Conservation (phyloP, 2,113 vertebrate genomes). For the Protomyctophum bolini region DNA sequence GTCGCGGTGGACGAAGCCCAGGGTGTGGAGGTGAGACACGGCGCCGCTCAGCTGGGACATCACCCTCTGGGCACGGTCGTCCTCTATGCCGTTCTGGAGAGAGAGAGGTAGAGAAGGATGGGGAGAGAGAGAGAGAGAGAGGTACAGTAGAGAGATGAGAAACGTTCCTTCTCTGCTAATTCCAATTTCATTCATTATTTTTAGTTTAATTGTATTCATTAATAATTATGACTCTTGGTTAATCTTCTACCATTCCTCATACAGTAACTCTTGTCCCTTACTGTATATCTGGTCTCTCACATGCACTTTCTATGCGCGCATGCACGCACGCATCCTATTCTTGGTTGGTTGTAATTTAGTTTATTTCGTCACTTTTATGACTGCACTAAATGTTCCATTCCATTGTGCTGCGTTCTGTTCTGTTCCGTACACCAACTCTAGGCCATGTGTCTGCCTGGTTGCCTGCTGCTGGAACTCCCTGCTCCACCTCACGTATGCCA, state of each 20-base stretch:
- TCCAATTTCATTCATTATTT: too few species aligned
- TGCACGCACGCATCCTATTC: too few species aligned
- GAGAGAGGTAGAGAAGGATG: slow-evolving; percentile 20
- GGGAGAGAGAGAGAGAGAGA: neutral
- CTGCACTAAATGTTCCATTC: neutral
- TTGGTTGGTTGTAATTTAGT: too few species aligned
- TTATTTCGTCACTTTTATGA: too few species aligned
- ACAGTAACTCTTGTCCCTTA: too few species aligned
- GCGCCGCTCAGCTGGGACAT: slow-evolving; percentile 85
- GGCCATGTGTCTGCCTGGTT: neutral
- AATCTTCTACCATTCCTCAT: too few species aligned
- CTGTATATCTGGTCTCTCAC: too few species aligned
- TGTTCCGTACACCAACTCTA: neutral
- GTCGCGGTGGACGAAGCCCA: slow-evolving; percentile 89
- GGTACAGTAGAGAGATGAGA: neutral
- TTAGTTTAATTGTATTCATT: too few species aligned
- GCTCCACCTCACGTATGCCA: slow-evolving; percentile 30
- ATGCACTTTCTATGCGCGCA: too few species aligned
- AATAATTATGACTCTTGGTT: too few species aligned
- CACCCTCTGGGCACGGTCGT: slow-evolving; percentile 83
- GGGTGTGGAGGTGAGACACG: slow-evolving; percentile 86
- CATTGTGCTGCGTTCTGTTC: neutral
- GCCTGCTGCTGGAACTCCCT: slow-evolving; percentile 47
- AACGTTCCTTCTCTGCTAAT: too few species aligned
- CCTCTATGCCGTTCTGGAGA: slow-evolving; percentile 75